A percentile compares a stretch with the other conserved stretches of the same genome.
Evolutionary conservation across 2,113 vertebrate species (phyloP).

Genomic region (Apteryx owenii): DNA sequence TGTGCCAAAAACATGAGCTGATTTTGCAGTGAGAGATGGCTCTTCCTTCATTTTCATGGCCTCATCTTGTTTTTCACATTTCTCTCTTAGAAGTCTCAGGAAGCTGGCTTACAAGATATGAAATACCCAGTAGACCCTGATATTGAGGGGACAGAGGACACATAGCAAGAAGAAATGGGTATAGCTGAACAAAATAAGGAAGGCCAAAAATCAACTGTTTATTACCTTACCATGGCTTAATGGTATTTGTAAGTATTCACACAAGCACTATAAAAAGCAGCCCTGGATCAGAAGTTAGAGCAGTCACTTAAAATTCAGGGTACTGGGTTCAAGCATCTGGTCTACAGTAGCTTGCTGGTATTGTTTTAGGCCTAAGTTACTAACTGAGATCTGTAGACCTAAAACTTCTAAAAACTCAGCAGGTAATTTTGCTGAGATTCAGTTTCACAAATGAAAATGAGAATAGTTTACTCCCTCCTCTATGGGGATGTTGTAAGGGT

Average conservation of each 20-base stretch:
- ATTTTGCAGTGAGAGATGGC: background rate
- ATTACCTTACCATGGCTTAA: background rate
- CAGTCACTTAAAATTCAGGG: background rate
- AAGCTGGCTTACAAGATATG: background rate
- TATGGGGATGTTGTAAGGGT: background rate
- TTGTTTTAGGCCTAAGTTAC: background rate
- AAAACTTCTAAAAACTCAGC: background rate
- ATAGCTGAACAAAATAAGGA: background rate
- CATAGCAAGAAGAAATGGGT: background rate
- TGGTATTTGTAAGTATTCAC: background rate
- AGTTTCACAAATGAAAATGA: background rate
- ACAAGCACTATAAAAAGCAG: background rate
- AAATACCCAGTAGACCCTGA: background rate
- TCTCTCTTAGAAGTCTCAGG: background rate
- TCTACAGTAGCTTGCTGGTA: background rate
- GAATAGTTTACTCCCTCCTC: background rate
- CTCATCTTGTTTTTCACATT: background rate
- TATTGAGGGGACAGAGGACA: background rate
- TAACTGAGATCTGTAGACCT: background rate
- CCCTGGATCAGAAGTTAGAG: background rate
- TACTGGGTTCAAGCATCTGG: background rate
- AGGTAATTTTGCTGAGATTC: background rate
- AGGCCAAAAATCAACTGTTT: accelerated
- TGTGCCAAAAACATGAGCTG: background rate
- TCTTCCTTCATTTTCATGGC: background rate